Conservation (phyloP, 2,797 vertebrate genomes). For the Brotula barbata region DNA sequence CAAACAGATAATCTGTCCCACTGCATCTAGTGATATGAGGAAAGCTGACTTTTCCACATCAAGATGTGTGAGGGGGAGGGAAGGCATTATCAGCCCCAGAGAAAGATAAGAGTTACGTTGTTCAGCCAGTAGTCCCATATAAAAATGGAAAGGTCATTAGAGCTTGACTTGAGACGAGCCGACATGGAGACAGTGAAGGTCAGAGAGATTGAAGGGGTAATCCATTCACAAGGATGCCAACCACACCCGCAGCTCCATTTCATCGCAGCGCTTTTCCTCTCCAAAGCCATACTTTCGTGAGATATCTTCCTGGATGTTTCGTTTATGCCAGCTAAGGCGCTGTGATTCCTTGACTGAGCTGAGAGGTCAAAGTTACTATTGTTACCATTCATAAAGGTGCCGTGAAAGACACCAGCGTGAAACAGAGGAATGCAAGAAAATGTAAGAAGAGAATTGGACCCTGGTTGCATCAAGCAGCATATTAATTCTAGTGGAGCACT, state of each 20-base stretch:
- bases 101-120: constrained; percentile 67
- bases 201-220: constrained; percentile 61
- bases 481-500: constrained; percentile 49
- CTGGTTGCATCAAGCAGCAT: constrained; percentile 37
- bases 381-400: constrained; percentile 15
- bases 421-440: not conserved
- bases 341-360: not conserved
- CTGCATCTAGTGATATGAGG: constrained; percentile 67
- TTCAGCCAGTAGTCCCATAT: constrained; percentile 52
- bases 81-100: constrained; percentile 63
- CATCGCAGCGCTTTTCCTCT: constrained; percentile 1
- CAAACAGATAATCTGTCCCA: constrained; percentile 65
- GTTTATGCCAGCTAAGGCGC: not conserved
- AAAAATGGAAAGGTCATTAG: constrained; percentile 70
- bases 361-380: constrained; percentile 13
- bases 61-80: constrained; percentile 46
- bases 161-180: constrained; percentile 58
- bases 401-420: constrained; percentile 6
- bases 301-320: not conserved
- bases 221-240: constrained; percentile 66
- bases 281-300: not conserved
- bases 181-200: constrained; percentile 73
- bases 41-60: constrained; percentile 71
- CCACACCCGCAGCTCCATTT: constrained; percentile 35
- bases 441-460: constrained; percentile 48